Percentiles rank a stretch among this genome's conserved stretches.
phyloP scores from a whole-genome alignment of 2,888 invertebrate species.

The Rosalia funebris region DNA sequence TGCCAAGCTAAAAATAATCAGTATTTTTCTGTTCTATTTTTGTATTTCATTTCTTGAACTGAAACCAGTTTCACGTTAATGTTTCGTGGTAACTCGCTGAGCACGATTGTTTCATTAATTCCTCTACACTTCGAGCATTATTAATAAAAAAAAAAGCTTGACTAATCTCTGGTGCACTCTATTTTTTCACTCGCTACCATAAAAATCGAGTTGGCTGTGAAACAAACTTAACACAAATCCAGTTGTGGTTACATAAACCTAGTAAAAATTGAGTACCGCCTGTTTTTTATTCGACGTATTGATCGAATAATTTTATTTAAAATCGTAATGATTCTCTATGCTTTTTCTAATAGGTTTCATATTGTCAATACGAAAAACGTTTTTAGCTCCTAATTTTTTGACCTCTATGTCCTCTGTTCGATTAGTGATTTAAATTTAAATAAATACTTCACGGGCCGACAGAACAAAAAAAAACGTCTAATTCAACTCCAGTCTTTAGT shows the following conservation, averaged over 20 bases:
- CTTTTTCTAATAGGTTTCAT: slow-evolving; percentile 1
- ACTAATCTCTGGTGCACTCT: slow-evolving; percentile 2
- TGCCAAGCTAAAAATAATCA: too few relatives aligned
- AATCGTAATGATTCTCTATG: slow-evolving; percentile 1
- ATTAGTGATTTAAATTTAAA: slow-evolving; percentile 19
- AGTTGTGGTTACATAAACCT: not conserved
- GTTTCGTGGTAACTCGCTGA: too few relatives aligned
- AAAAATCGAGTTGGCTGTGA: not conserved
- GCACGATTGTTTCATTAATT: not conserved
- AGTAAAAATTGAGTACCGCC: slow-evolving; percentile 5
- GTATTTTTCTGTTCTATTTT: too few relatives aligned
- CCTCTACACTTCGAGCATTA: not conserved
- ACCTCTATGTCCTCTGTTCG: slow-evolving; percentile 2
- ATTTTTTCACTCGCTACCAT: not conserved
- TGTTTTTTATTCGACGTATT: slow-evolving; percentile 2
- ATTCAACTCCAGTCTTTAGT: slow-evolving; percentile 22
- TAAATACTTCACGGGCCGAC: slow-evolving; percentile 19
- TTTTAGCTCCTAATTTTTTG: not conserved
- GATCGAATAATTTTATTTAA: not conserved
- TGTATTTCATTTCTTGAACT: too few relatives aligned
- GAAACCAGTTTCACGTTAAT: too few relatives aligned
- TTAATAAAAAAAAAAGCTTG: not conserved
- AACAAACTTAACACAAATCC: slow-evolving; percentile 1
- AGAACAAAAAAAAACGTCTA: slow-evolving; percentile 14
- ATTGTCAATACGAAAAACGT: slow-evolving; percentile 9